Evolutionary conservation across 2,113 vertebrate species (phyloP).

Genomic region (Pelecanoides urinatrix): DNA sequence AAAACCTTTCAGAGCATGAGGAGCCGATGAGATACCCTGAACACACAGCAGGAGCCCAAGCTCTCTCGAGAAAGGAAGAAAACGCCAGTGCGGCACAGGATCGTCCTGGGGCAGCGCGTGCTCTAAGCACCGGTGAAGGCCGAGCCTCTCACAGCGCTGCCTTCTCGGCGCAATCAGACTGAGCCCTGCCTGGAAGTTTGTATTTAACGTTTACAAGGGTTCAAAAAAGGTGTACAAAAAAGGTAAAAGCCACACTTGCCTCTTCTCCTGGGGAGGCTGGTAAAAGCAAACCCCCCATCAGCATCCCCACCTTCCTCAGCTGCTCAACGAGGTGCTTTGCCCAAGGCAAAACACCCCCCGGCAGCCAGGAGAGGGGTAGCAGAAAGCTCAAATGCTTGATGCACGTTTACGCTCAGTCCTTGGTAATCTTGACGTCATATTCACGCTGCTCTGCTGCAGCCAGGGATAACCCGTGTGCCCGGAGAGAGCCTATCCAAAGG

Average conservation of each 20-base stretch:
- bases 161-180: fast-evolving
- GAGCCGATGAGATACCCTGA: background rate
- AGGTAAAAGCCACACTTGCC: background rate
- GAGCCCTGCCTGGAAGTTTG: background rate
- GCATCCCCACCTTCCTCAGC: background rate
- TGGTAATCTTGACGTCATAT: background rate
- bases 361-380: background rate
- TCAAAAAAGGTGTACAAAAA: background rate
- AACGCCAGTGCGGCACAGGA: background rate
- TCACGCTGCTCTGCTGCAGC: background rate
- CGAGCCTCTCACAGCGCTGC: background rate
- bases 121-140: background rate
- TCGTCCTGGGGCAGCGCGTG: fast-evolving
- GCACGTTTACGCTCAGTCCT: background rate
- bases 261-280: background rate
- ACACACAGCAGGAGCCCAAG: background rate
- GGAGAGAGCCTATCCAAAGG: background rate
- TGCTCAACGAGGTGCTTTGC: background rate
- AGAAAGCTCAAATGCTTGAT: background rate
- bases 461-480: fast-evolving
- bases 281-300: background rate
- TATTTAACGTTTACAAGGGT: background rate
- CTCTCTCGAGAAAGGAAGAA: fast-evolving
- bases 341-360: fast-evolving
- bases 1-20: background rate